Evolutionary conservation across 1,140 invertebrate genomes (phyloP).

Genomic region (Pteromalus puparum): DNA sequence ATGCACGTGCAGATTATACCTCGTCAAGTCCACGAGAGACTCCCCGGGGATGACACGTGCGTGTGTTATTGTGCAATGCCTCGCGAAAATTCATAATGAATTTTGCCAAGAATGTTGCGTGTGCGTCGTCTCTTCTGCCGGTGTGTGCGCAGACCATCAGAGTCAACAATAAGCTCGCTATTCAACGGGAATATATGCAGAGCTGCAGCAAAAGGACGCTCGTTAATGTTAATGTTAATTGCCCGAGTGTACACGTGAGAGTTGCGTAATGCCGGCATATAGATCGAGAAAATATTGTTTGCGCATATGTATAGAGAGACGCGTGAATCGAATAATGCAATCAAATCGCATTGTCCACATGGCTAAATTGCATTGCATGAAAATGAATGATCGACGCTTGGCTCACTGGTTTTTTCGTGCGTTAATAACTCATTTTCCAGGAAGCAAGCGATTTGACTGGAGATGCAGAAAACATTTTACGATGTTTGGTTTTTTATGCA

Average conservation of each 20-base stretch:
- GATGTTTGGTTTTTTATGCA: no score
- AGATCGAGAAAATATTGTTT: not conserved
- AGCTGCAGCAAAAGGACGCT: not conserved
- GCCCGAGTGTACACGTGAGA: not conserved
- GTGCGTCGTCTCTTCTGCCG: not conserved
- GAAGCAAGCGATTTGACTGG: no score
- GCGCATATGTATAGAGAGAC: not conserved
- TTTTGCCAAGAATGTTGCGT: not conserved
- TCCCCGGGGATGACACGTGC: constrained; percentile 2
- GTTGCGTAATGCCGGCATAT: not conserved
- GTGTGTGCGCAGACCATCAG: not conserved
- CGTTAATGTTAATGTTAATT: constrained; percentile 35
- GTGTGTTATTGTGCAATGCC: not conserved
- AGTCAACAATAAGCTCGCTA: not conserved
- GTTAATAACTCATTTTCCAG: no score
- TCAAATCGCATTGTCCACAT: no score
- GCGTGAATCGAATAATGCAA: not conserved
- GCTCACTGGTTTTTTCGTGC: no score
- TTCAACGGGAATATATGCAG: not conserved
- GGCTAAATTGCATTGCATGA: no score
- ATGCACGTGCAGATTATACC: not conserved
- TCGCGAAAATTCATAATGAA: not conserved
- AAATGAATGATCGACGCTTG: no score
- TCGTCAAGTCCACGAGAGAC: not conserved
- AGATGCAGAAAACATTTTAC: no score